Evolutionary conservation across 2,113 vertebrate species (phyloP).

Genomic region (Triplophysa dalaica): DNA sequence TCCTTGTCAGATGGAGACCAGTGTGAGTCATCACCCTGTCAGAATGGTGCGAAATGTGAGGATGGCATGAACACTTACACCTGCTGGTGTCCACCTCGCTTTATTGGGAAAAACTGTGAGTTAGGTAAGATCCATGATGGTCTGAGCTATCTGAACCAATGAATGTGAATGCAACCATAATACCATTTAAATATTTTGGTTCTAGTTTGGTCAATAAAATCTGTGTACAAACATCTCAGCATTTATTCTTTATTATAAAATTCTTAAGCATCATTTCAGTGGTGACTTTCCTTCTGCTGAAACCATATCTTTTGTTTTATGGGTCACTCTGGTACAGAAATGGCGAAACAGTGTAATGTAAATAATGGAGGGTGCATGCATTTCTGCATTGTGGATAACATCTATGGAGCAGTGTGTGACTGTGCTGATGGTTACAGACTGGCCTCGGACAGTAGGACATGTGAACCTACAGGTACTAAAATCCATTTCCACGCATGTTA

Average conservation of each 20-base stretch:
- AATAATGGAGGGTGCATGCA: slow-evolving; percentile 90
- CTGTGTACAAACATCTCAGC: neutral
- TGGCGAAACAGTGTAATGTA: slow-evolving; percentile 67
- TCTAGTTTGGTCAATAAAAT: neutral
- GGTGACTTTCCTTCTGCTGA: neutral
- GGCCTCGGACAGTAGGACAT: slow-evolving; percentile 73
- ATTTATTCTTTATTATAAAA: too few relatives aligned
- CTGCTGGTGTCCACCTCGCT: slow-evolving; percentile 85
- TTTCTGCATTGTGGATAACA: slow-evolving; percentile 74
- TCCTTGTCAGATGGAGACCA: slow-evolving; percentile 85
- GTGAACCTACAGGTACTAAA: slow-evolving; percentile 79
- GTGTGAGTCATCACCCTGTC: slow-evolving; percentile 84
- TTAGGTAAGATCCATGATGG: slow-evolving; percentile 72
- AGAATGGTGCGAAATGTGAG: slow-evolving; percentile 81
- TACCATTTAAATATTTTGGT: too few relatives aligned
- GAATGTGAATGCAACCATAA: too few relatives aligned
- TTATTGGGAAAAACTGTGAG: slow-evolving; percentile 89
- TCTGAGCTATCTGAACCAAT: neutral
- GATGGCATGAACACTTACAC: slow-evolving; percentile 79
- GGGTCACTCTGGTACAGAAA: slow-evolving; percentile 67
- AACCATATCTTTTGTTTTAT: neutral
- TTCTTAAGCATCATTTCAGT: neutral
- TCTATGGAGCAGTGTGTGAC: slow-evolving; percentile 68
- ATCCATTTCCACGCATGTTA: neutral
- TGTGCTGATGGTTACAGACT: slow-evolving; percentile 85